Percentiles rank a stretch among this genome's conserved stretches.
These are phyloP conservation scores for Trematocara stigmaticum DNA, from an alignment of 2,113 vertebrate genomes.

Conservation along the genomic window DNA sequence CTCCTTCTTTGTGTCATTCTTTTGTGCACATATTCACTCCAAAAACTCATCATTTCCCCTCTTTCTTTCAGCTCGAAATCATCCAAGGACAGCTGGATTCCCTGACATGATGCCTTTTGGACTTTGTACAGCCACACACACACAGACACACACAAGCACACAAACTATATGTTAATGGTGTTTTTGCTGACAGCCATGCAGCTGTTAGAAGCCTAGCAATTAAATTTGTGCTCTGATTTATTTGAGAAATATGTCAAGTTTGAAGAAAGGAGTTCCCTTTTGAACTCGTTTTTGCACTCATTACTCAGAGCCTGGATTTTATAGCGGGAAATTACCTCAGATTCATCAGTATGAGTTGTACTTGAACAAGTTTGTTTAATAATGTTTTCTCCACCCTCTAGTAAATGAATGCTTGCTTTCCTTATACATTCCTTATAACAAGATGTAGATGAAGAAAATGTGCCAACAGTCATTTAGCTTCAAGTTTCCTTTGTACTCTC, in stretches of 20 bases:
- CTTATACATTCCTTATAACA: background rate
- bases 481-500: background rate
- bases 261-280: background rate
- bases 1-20: background rate
- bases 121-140: constrained; percentile 30
- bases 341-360: background rate
- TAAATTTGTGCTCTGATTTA: constrained; percentile 1
- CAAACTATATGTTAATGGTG: background rate
- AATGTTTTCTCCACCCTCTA: background rate
- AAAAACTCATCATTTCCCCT: constrained; percentile 20
- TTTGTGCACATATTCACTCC: background rate
- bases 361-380: background rate
- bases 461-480: background rate
- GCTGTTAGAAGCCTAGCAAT: constrained; percentile 6
- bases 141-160: background rate
- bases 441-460: background rate
- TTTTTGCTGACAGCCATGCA: constrained; percentile 25
- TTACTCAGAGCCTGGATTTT: background rate
- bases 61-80: constrained; percentile 85
- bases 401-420: background rate
- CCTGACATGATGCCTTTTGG: constrained; percentile 82
- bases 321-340: background rate
- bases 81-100: constrained; percentile 97
- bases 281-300: background rate
- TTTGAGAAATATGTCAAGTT: background rate